Evolutionary conservation across 2,113 vertebrate genomes (phyloP), one percentile per base, ranked within the genome.

Genomic region (Aspidoscelis tigris): DNA sequence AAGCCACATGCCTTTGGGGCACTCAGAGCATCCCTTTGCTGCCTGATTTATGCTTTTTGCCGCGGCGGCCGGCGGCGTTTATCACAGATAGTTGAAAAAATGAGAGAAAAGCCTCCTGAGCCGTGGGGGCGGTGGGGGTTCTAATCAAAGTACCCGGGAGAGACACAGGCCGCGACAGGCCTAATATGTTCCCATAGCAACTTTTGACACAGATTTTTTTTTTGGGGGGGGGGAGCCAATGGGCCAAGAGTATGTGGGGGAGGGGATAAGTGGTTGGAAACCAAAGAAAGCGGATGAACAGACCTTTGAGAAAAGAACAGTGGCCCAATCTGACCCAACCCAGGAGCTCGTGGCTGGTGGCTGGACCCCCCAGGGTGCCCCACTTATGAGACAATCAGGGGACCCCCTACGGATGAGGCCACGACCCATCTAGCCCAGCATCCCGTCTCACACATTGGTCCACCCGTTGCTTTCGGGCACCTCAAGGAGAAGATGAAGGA

Each of bases 171-270:
- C 83, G 55, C 44, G 83, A 58, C 50, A 43, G 65, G 68, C 47
- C 66, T 73, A 85, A 79, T 79, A 74, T 53, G 70, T 85, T 79
- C 83, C 76, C 83, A 79, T 85, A 79, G 83, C 83, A 85, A 85
- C 83, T 80, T 80, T 70, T 53, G 78, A 70, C 16, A 64, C 64
- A 26, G 55, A 55, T 53, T 50, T 50, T 50, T 41, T 66, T 72
- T 47, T 58, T 33, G 58, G 5, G 4, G 24, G 61, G 50, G 24
- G 14, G 2, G 44, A 50, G 47, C 47, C 4, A 12, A 14, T 33
- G 68, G 21, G 9, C 2, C 47, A 20, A 82, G 14, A 53, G 5
- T 44, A 39, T 2, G 22, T 11, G 61, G 39, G 12, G 43, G 77
- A 21, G 11, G 10, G n/a, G 2, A 7, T 58, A 24, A 7, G 18